Conservation (phyloP, 2,113 vertebrate species). For the Lophura nycthemera region DNA sequence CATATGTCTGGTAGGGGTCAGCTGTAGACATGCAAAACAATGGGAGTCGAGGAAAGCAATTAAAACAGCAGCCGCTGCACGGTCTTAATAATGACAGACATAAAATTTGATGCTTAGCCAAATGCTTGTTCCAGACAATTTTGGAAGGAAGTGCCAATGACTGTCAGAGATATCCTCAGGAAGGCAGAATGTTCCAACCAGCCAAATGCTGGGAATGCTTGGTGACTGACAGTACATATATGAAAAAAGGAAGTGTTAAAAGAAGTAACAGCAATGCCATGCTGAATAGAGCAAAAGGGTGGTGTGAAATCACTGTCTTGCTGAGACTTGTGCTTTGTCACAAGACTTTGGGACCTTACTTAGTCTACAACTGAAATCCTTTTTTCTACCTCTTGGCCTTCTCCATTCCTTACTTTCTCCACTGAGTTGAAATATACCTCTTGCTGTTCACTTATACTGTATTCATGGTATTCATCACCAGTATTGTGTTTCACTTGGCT, state of each 20-base stretch:
- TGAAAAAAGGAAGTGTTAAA: background rate
- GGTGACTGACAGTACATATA: background rate
- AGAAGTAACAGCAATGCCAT: background rate
- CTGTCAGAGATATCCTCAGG: background rate
- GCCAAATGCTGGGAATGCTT: background rate
- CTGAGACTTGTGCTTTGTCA: background rate
- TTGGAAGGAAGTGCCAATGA: background rate
- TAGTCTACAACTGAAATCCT: background rate
- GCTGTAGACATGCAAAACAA: background rate
- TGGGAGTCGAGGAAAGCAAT: background rate
- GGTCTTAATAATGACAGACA: background rate
- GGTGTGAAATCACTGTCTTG: background rate
- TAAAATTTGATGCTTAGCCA: background rate
- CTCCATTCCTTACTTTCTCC: background rate
- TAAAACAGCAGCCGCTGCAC: background rate
- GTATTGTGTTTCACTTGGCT: background rate
- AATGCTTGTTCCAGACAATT: background rate
- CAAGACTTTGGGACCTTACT: background rate
- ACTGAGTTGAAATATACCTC: background rate
- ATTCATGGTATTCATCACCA: background rate
- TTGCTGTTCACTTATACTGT: background rate
- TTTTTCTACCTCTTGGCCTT: background rate
- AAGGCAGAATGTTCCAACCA: background rate
- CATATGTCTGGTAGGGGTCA: background rate
- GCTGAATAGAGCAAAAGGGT: background rate